Conservation (phyloP, 2,797 vertebrate species). For the Pangasius macronema region DNA sequence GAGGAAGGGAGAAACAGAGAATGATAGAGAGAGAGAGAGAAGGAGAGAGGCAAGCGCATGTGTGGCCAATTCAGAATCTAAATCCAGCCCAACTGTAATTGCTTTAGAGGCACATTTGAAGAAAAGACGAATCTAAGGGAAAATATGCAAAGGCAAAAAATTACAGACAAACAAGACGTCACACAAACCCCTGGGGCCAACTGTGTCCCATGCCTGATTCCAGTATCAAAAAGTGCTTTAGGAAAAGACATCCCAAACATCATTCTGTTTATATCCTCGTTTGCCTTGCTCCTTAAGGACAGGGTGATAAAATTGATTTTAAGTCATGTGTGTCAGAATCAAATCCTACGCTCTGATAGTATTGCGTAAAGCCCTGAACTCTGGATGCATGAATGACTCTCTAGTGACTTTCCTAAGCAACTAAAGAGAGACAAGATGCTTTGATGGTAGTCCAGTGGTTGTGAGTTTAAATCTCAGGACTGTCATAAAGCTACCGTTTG, state of each 20-base stretch:
- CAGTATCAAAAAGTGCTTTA: constrained; percentile 31
- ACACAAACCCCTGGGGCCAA: background rate
- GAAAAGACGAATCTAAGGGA: background rate
- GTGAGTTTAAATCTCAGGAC: background rate
- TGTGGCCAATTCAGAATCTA: constrained; percentile 50
- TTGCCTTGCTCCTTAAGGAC: constrained; percentile 15
- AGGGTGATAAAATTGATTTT: constrained; percentile 37
- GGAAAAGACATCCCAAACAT: background rate
- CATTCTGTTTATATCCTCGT: constrained; percentile 34
- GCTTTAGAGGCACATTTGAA: constrained; percentile 65
- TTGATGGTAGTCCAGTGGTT: background rate
- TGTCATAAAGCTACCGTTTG: background rate
- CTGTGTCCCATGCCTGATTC: constrained; percentile 14
- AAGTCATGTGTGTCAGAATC: constrained; percentile 44
- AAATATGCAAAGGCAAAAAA: background rate
- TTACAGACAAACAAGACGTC: constrained; percentile 28
- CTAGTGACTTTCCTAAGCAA: constrained; percentile 22
- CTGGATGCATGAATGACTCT: background rate
- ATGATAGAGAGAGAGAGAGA: background rate
- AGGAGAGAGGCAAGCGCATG: constrained; percentile 8
- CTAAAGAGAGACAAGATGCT: constrained; percentile 1
- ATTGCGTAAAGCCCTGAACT: constrained; percentile 26
- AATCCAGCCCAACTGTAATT: constrained; percentile 72
- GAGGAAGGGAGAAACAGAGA: background rate
- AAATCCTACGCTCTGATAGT: constrained; percentile 33